Base-by-base conservation (phyloP, 2,797 vertebrate genomes). In the Stomatorhinus walkeri region DNA sequence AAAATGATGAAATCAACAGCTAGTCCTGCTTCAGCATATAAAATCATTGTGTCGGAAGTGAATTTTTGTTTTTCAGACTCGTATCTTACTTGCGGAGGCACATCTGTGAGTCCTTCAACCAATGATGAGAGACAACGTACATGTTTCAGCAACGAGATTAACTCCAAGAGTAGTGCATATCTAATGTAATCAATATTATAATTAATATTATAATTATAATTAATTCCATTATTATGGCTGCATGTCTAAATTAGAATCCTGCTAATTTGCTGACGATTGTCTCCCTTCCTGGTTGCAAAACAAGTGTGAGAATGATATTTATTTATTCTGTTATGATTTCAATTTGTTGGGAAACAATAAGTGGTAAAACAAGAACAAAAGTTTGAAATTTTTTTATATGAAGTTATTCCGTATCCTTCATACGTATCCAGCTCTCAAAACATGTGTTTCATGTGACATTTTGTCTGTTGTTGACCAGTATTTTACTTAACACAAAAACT, bases 101-200 rank as follows among this genome's bases (percentile, higher is more conserved):
- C 85, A 86, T 86, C 85, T 86, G 85, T 56, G 51, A 59, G n/a
- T 86, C 85, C 85, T 86, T 86, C 85, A 86, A 3, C 51, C 22
- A 52, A 32, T 40, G 14, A 90, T 91, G 93, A 92, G 91, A 92
- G 89, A 92, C 48, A 88, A 92, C 90, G 92, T 94, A 93, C 94
- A 95, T 91, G 89, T 94, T 93, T 94, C 92, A 88, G 87, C 85
- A 90, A 4, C 91, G 46, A 59, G 52, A 89, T 92, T 92, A 95
- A 95, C 95, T 95, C 94, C 95, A 95, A 93, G 91, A 95, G 93
- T 94, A 93, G 93, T 94, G 94, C 93, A 92, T 85, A 64, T 92
- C 93, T 95, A 94, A 95, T 95, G 95, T 93, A 95, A 96, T 96
- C 95, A 96, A 95, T 96, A 95, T 95, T 95, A 94, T 92, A 95